Evolutionary conservation across 1,140 invertebrate species (phyloP).

Genomic region (Danaus plexippus): DNA sequence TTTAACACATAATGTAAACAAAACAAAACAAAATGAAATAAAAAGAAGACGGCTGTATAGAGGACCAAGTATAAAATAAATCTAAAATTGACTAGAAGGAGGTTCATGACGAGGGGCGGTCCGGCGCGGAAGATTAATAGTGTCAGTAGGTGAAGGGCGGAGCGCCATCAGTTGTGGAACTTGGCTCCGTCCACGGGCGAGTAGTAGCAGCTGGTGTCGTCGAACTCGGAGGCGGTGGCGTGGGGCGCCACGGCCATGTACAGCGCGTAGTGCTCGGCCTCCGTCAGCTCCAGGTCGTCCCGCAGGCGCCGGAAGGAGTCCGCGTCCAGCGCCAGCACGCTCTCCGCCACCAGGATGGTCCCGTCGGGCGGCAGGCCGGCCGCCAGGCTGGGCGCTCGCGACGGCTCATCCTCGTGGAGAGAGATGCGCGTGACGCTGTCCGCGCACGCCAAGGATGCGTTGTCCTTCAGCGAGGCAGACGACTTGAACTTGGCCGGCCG

Average conservation of each 20-base stretch:
- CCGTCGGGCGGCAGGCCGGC: slow-evolving; percentile 46
- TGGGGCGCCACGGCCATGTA: slow-evolving; percentile 87
- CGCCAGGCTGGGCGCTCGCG: slow-evolving; percentile 27
- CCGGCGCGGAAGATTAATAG: too few species aligned
- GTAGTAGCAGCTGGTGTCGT: slow-evolving; percentile 89
- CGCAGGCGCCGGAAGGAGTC: slow-evolving; percentile 56
- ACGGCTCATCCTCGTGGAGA: slow-evolving; percentile 69
- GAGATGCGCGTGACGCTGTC: slow-evolving; percentile 75
- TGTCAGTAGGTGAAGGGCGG: too few species aligned
- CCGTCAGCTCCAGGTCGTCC: slow-evolving; percentile 77
- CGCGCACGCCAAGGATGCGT: slow-evolving; percentile 57
- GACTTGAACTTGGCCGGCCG: slow-evolving; percentile 62
- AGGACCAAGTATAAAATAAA: too few species aligned
- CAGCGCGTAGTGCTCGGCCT: slow-evolving; percentile 88
- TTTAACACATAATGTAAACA: neutral
- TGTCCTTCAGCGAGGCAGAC: slow-evolving; percentile 59
- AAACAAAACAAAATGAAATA: neutral
- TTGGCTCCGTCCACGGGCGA: slow-evolving; percentile 85
- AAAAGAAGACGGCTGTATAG: neutral
- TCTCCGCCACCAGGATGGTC: slow-evolving; percentile 65
- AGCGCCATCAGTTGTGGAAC: slow-evolving; percentile 51
- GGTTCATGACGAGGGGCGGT: too few species aligned
- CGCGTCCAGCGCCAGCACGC: slow-evolving; percentile 63
- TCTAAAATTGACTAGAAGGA: too few species aligned
- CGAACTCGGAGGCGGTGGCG: slow-evolving; percentile 88